Evolutionary conservation across 2,797 vertebrate species (phyloP), one percentile per base, ranked within the genome.

Genomic region (Brotula barbata): DNA sequence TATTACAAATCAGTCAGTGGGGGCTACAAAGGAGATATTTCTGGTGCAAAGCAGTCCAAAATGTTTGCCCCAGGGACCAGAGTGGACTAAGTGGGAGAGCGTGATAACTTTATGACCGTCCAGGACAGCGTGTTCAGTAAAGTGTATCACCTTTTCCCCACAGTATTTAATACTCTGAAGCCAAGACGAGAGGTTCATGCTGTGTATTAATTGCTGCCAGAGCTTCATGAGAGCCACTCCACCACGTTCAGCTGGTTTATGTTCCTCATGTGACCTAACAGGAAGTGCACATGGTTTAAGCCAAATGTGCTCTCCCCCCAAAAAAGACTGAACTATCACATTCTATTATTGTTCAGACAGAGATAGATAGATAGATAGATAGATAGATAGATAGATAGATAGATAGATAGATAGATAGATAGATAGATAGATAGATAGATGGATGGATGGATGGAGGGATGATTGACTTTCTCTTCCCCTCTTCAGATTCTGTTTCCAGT

Each of bases 391-490:
- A 64, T 28, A 28, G 25, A 28, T 28, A 28, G 25, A 28, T 28
- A 28, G 25, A 28, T 28, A 49, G n/a, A 59, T 14, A 41, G 39
- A 50, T 8, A n/a, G 23, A 64, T 13, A 21, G 14, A 58, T 15
- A 13, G 36, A 58, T 28, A 28, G 25, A 28, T 28, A 28, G 25
- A 28, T 28, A 28, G 25, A 28, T 28, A 28, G 31, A 33, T 33
- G 11, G 31, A 33, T 6, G 46, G n/a, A 59, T 12, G 39, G 39
- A 50, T 7, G 14, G 23, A 64, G 10, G 25, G 25, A 28, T 28
- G 11, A 31, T 54, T 13, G 37, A 72, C 68, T 90, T 84, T 90
- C 87, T 83, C 82, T 91, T 91, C 90, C 82, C 54, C 19, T 39
- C 74, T 78, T 49, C 39, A 50, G 25, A 21, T 17, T 51, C 43